phyloP scores from a whole-genome alignment of 2,113 vertebrate species.

The Trematocara variabile region DNA sequence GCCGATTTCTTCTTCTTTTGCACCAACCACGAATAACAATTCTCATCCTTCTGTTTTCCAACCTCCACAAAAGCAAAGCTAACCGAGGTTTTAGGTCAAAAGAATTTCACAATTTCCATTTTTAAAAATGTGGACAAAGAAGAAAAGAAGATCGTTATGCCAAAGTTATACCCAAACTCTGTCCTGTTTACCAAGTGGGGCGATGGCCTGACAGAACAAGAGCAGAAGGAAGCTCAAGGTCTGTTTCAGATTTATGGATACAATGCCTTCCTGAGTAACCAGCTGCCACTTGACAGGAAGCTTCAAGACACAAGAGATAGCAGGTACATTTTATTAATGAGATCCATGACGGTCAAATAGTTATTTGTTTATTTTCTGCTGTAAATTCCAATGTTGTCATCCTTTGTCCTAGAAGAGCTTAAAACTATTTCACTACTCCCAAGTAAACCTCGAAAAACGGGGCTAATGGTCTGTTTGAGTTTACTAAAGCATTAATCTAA shows the following conservation, averaged over 20 bases:
- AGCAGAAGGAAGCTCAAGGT: conserved; percentile 55
- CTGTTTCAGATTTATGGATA: conserved; percentile 66
- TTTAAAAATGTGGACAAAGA: background rate
- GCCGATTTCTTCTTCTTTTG: background rate
- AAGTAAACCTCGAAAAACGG: background rate
- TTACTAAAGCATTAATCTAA: background rate
- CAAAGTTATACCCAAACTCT: conserved; percentile 55
- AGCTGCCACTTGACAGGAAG: conserved; percentile 46
- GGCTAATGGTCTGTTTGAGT: background rate
- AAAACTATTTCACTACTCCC: background rate
- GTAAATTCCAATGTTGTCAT: background rate
- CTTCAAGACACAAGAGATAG: conserved; percentile 47
- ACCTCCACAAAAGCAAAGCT: background rate
- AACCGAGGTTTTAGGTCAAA: background rate
- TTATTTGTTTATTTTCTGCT: background rate
- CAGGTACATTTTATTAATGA: conserved; percentile 22
- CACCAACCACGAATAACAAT: background rate
- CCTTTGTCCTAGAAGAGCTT: background rate
- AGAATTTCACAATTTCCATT: background rate
- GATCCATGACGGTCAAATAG: fast-evolving
- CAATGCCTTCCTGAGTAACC: conserved; percentile 65
- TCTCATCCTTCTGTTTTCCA: background rate
- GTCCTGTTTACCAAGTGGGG: conserved; percentile 60
- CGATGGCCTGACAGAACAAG: conserved; percentile 28
- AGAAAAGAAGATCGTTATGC: background rate